Conservation (phyloP, 2,888 invertebrate genomes). For the Macrophya alboannulata region DNA sequence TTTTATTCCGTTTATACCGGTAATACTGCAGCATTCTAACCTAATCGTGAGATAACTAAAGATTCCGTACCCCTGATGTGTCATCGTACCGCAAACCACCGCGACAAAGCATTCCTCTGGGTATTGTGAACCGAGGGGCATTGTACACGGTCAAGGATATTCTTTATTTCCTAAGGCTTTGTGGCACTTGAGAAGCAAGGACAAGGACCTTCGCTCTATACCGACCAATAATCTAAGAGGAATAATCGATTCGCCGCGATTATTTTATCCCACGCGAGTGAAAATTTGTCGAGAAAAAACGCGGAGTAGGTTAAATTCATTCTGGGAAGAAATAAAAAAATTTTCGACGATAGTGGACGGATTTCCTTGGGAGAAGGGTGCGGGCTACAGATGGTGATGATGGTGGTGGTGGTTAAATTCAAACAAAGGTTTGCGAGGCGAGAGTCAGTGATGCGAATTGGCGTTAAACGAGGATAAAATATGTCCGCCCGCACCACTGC, state of each 20-base stretch:
- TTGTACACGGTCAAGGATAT: constrained; percentile 29
- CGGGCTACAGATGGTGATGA: not conserved
- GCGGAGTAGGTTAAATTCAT: not conserved
- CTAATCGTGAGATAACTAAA: constrained; percentile 29
- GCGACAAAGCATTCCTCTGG: constrained; percentile 30
- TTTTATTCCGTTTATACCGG: not conserved
- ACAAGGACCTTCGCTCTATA: not conserved
- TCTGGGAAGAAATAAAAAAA: not conserved
- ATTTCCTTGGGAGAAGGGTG: not conserved
- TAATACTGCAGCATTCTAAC: not conserved
- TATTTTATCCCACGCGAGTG: not conserved
- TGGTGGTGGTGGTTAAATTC: constrained; percentile 11
- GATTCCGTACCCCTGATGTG: constrained; percentile 11
- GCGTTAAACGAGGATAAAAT: constrained; percentile 48
- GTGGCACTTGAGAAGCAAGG: constrained; percentile 16
- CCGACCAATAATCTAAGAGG: not conserved
- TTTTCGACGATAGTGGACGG: not conserved
- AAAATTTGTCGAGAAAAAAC: not conserved
- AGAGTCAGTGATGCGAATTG: constrained; percentile 46
- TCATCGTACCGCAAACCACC: not conserved
- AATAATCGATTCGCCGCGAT: not conserved
- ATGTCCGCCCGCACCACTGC: constrained; percentile 42
- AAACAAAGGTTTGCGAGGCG: not conserved
- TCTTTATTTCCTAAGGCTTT: constrained; percentile 29
- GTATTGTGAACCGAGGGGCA: not conserved